Evolutionary conservation across 2,888 invertebrate genomes (phyloP).

Genomic region (Limnephilus auricula): DNA sequence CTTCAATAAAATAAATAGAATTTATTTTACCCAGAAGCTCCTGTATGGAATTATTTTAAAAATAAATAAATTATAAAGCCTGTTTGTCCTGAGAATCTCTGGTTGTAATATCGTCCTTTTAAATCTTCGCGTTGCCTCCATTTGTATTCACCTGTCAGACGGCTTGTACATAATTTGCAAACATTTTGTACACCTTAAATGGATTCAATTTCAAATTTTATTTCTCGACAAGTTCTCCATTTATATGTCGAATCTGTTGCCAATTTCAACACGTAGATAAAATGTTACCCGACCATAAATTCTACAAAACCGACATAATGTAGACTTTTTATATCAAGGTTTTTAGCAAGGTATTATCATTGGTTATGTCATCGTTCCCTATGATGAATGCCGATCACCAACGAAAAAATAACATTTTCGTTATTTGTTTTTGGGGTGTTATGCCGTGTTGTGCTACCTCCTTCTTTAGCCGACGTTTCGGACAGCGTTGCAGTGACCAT

Average conservation of each 20-base stretch:
- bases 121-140: background rate
- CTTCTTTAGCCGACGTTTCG: no score
- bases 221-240: background rate
- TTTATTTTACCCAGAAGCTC: no score
- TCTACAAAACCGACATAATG: background rate
- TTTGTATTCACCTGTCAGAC: conserved; percentile 2
- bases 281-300: background rate
- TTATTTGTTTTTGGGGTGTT: no score
- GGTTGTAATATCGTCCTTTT: background rate
- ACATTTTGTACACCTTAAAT: background rate
- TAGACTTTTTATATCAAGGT: background rate
- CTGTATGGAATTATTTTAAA: no score
- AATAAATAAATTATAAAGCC: background rate
- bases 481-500: no score
- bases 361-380: no score
- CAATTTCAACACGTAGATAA: background rate
- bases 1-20: no score
- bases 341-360: no score
- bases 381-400: no score
- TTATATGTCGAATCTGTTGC: background rate
- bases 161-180: background rate
- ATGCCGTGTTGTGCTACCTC: no score
- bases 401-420: no score
- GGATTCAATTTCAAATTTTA: background rate
- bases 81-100: background rate